phyloP scores from a whole-genome alignment of 2,888 invertebrate genomes.

The Scaptomyza polygonia region DNA sequence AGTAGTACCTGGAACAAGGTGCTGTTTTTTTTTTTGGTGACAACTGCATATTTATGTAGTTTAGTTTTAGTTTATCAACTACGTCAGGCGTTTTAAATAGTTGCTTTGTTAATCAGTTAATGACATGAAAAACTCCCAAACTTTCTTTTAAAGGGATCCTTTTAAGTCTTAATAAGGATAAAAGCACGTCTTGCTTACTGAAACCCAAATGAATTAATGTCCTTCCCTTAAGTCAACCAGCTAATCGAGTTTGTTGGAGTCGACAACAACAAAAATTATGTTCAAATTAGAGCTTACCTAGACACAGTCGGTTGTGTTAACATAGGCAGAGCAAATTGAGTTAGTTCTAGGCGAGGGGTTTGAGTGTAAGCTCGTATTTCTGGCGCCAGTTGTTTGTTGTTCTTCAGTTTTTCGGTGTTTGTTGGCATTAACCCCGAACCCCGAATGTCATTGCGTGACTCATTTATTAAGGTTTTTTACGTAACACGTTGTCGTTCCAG shows the following conservation, averaged over 20 bases:
- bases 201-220: not conserved
- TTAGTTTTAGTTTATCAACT: too few relatives aligned
- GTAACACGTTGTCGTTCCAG: slow-evolving; percentile 46
- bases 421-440: slow-evolving; percentile 66
- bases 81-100: too few relatives aligned
- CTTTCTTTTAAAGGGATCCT: not conserved
- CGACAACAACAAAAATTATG: slow-evolving; percentile 12
- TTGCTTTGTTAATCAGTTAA: too few relatives aligned
- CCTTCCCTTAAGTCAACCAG: not conserved
- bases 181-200: not conserved
- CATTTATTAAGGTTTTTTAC: slow-evolving; percentile 70
- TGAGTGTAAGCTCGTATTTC: slow-evolving; percentile 52
- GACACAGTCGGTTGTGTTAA: slow-evolving; percentile 42
- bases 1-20: too few relatives aligned
- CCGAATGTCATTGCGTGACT: slow-evolving; percentile 79
- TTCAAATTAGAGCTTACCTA: slow-evolving; percentile 44
- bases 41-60: not conserved
- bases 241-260: slow-evolving; percentile 65
- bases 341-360: slow-evolving; percentile 7
- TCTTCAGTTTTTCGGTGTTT: slow-evolving; percentile 44
- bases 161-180: not conserved
- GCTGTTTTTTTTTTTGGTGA: not conserved
- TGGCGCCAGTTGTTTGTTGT: slow-evolving; percentile 62
- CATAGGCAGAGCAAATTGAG: slow-evolving; percentile 21
- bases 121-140: not conserved